Evolutionary conservation across 2,888 invertebrate species (phyloP).

Genomic region (Orthosia incerta): DNA sequence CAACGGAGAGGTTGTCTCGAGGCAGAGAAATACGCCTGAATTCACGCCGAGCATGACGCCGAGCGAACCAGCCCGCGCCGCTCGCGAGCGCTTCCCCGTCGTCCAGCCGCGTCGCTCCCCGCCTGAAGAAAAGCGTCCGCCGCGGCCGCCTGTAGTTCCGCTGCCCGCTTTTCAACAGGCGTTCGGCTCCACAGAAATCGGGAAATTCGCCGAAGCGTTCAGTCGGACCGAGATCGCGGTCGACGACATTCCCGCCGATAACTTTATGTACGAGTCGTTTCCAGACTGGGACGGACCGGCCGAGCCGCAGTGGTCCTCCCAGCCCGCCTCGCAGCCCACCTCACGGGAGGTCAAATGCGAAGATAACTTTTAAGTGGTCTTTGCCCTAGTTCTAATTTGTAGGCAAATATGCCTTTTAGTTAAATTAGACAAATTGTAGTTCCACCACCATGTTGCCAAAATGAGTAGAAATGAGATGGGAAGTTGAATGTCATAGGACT

Average conservation of each 20-base stretch:
- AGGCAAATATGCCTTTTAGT: constrained; percentile 84
- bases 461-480: constrained; percentile 84
- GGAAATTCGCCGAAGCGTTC: constrained; percentile 95
- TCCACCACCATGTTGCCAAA: constrained; percentile 91
- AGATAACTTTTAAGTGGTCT: constrained; percentile 84
- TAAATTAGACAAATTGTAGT: constrained; percentile 87
- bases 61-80: constrained; percentile 69
- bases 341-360: constrained; percentile 88
- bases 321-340: constrained; percentile 80
- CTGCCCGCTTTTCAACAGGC: constrained; percentile 96
- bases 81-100: constrained; percentile 72
- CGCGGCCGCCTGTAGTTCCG: constrained; percentile 89
- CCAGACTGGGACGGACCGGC: constrained; percentile 85
- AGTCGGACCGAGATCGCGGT: constrained; percentile 90
- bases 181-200: constrained; percentile 96
- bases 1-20: constrained; percentile 73
- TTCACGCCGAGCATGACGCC: constrained; percentile 68
- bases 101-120: constrained; percentile 77
- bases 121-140: constrained; percentile 81
- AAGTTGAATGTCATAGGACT: constrained; percentile 84
- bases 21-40: constrained; percentile 75
- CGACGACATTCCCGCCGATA: constrained; percentile 81
- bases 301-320: constrained; percentile 85
- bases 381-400: constrained; percentile 80
- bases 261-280: constrained; percentile 84